These are phyloP conservation scores for Lordiphosa mommai DNA, from an alignment of 1,140 invertebrate species.

Conservation along the genomic window DNA sequence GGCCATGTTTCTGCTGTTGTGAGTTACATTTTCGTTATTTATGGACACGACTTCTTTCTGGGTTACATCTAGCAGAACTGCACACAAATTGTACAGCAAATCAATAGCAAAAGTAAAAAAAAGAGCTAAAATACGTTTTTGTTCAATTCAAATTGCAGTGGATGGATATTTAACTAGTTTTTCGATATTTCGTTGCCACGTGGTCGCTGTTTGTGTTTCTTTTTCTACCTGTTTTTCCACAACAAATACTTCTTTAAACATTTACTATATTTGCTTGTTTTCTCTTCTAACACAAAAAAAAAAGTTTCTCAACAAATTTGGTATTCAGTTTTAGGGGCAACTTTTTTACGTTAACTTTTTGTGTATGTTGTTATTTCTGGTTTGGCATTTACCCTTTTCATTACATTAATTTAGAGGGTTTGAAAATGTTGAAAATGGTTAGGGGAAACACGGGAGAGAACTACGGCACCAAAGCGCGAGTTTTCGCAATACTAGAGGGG, in stretches of 20 bases:
- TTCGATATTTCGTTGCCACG: slow-evolving; percentile 42
- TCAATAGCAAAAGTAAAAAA: slow-evolving; percentile 45
- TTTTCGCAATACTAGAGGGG: too few species aligned
- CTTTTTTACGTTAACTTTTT: slow-evolving; percentile 26
- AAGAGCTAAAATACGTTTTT: slow-evolving; percentile 12
- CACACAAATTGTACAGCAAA: slow-evolving; percentile 71
- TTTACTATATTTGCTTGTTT: slow-evolving; percentile 36
- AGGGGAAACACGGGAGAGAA: background rate
- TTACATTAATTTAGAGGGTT: slow-evolving; percentile 1
- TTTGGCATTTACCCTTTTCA: slow-evolving; percentile 11
- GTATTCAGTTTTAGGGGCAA: slow-evolving; percentile 11
- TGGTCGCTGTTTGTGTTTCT: slow-evolving; percentile 7
- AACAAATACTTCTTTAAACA: slow-evolving; percentile 44
- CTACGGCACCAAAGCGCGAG: too few species aligned
- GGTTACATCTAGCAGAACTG: slow-evolving; percentile 57
- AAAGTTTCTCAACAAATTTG: slow-evolving; percentile 34
- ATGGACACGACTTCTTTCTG: slow-evolving; percentile 53
- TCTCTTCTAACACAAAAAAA: slow-evolving; percentile 23
- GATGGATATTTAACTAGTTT: slow-evolving; percentile 64
- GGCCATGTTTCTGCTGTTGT: slow-evolving; percentile 19
- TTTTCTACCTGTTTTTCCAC: background rate
- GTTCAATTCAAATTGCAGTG: slow-evolving; percentile 23
- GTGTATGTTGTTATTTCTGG: slow-evolving; percentile 13
- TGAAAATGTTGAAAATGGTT: background rate
- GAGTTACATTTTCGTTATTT: slow-evolving; percentile 65